These are phyloP conservation scores for Pluvialis apricaria DNA, from an alignment of 2,113 vertebrate genomes.

Conservation along the genomic window DNA sequence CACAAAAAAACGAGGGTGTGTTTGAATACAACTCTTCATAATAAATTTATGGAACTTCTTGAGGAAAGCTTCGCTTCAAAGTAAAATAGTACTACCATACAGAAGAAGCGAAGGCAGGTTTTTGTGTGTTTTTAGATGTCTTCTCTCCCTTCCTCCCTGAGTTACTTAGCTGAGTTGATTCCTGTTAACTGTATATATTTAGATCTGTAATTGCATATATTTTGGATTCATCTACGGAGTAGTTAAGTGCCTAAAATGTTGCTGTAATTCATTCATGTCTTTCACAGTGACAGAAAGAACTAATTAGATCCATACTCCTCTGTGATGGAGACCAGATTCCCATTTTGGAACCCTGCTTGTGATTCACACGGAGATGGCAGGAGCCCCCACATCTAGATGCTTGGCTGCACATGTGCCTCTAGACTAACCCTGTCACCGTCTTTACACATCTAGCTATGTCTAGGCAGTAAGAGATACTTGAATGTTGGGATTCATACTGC, in stretches of 20 bases:
- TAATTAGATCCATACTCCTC: not conserved
- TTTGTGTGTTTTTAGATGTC: not conserved
- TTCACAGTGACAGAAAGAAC: not conserved
- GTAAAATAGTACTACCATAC: not conserved
- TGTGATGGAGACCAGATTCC: not conserved
- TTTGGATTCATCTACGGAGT: not conserved
- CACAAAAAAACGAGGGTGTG: not conserved
- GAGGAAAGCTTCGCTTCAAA: not conserved
- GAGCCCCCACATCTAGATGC: not conserved
- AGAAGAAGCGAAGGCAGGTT: not conserved
- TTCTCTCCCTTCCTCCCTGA: not conserved
- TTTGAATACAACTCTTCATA: not conserved
- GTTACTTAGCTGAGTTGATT: not conserved
- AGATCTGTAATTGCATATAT: constrained; percentile 4
- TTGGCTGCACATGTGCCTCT: not conserved
- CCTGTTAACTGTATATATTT: constrained; percentile 22
- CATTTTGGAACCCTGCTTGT: not conserved
- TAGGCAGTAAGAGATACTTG: not conserved
- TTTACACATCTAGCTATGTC: not conserved
- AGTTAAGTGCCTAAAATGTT: not conserved
- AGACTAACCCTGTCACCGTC: not conserved
- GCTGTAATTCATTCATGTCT: constrained; percentile 10
- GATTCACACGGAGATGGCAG: not conserved
- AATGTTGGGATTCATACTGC: not conserved
- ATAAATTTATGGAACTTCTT: not conserved